Evolutionary conservation across 2,113 vertebrate species (phyloP), one percentile per base, ranked within the genome.

Genomic region (Heloderma charlesbogerti): DNA sequence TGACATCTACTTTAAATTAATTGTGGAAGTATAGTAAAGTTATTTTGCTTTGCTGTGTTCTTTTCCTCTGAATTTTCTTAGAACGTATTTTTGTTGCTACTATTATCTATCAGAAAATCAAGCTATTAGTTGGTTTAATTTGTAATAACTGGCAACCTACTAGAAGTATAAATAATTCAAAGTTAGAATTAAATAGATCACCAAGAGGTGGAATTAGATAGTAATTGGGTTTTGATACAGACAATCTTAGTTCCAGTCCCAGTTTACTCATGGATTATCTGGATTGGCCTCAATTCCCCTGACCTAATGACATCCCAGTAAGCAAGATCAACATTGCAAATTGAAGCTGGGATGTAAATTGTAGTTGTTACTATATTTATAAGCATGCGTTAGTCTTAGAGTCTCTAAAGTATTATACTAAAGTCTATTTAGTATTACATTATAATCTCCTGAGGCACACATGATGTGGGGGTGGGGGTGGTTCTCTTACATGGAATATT

Each of bases 21-120:
- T 85, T 85, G 60, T 48, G 40, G n/a, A 92, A 74, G 31, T 86
- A 63, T 54, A 45, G 31, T 67, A 54, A 91, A 60, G n/a, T 88
- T 78, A 15, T 69, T 66, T 74, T 37, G 31, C 54, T 66, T 66
- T 67, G 16, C 51, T 83, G 20, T 22, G 7, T 60, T 25, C 9
- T 43, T 71, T 40, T 69, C 67, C n/a, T 60, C 34, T 88, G 20
- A 79, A 69, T 51, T 88, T 77, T 63, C 57, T 5, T 40, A 51
- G 22, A 57, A 20, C 10, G 9, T 57, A 2, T 77, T 78, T 1
- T 63, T 90, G 40, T 40, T 51, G 37, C 40, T 84, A 13, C 43
- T 66, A 5, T 57, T 85, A 51, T 67, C 9, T 78, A 45, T 66
- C 43, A 78, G 34, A 40, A 87, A 34, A 29, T 27, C 60, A 69